These are phyloP conservation scores for Wasmannia auropunctata DNA, from an alignment of 1,140 invertebrate genomes.

Conservation along the genomic window DNA sequence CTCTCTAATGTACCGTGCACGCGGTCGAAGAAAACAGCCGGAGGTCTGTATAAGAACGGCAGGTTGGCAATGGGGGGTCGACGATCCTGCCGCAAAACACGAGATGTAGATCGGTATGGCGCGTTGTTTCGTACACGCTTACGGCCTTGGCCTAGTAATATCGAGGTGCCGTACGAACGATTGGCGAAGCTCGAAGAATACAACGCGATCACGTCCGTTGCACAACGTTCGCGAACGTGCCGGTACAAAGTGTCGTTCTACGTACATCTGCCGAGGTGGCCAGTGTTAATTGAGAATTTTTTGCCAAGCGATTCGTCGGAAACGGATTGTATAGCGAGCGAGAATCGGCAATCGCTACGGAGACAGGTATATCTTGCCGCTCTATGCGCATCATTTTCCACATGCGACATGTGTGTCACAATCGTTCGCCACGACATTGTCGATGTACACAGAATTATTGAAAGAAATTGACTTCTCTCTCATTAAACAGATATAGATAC, in stretches of 20 bases:
- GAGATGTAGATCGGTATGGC: neutral
- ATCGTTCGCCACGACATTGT: neutral
- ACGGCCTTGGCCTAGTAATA: conserved; percentile 42
- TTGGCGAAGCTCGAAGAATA: conserved; percentile 24
- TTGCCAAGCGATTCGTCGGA: neutral
- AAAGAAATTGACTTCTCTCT: neutral
- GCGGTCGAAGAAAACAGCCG: neutral
- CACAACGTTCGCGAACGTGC: conserved; percentile 17
- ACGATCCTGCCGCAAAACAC: neutral
- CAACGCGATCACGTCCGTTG: neutral
- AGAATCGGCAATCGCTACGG: neutral
- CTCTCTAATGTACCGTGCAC: neutral
- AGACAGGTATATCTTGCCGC: neutral
- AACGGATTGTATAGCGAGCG: neutral
- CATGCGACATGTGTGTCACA: neutral
- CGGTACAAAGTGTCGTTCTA: neutral
- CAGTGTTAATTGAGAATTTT: neutral
- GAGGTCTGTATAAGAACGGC: neutral
- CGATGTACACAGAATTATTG: neutral
- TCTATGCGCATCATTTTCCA: neutral
- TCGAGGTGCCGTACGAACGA: neutral
- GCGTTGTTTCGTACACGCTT: conserved; percentile 11
- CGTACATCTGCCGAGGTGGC: neutral
- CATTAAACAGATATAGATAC: neutral
- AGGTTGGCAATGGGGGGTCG: neutral